phyloP scores from a whole-genome alignment of 1,140 invertebrate genomes.

The Cotesia vestalis region DNA sequence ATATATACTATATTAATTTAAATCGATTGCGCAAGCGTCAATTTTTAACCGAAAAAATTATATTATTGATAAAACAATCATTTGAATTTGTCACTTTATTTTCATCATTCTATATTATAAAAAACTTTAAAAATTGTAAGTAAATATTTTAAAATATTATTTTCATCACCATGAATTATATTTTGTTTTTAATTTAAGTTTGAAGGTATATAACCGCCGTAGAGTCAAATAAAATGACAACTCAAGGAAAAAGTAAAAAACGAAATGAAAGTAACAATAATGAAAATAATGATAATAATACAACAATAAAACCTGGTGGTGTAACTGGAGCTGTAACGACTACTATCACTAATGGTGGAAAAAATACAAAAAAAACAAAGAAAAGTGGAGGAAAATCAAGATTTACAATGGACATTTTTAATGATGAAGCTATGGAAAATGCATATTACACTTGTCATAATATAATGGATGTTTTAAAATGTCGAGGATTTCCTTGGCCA shows the following conservation, averaged over 20 bases:
- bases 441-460: constrained; percentile 90
- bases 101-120: too few species aligned
- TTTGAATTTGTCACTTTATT: too few species aligned
- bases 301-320: constrained; percentile 49
- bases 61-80: too few species aligned
- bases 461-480: constrained; percentile 80
- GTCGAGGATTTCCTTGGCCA: constrained; percentile 83
- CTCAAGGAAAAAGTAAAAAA: constrained; percentile 45
- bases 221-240: constrained; percentile 2
- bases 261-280: constrained; percentile 42
- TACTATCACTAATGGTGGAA: constrained; percentile 61
- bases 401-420: constrained; percentile 82
- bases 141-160: too few species aligned
- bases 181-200: too few species aligned
- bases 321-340: constrained; percentile 67
- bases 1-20: too few species aligned
- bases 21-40: too few species aligned
- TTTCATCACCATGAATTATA: too few species aligned
- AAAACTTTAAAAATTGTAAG: too few species aligned
- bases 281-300: constrained; percentile 39
- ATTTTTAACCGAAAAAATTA: too few species aligned
- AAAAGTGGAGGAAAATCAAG: constrained; percentile 70
- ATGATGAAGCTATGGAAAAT: constrained; percentile 87
- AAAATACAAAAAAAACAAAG: constrained; percentile 66
- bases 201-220: too few species aligned